Evolutionary conservation across 2,797 vertebrate species (phyloP), one percentile per base, ranked within the genome.

Genomic region (Synanceia verrucosa): DNA sequence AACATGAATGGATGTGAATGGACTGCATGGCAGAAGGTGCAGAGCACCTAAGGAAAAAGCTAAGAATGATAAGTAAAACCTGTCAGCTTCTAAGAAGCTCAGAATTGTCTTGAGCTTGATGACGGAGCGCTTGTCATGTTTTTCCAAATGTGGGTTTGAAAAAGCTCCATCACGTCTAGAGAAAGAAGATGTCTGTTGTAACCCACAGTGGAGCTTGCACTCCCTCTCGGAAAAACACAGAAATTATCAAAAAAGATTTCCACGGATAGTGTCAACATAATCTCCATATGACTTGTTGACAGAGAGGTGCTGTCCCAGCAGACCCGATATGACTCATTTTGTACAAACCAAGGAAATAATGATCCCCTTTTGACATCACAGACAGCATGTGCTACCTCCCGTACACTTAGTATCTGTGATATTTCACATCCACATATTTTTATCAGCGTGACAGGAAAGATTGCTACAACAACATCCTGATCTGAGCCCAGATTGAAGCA

Each of bases 311-410:
- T 65, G 59, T 80, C 44, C 61, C 72, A 56, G 67, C 72, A 76
- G 68, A 68, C 73, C 73, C 2, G n/a, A 19, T 18, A 84, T 84
- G 80, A 88, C 83, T 91, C 82, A 87, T 85, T 82, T 70, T 23
- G 36, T 34, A 70, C 28, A 80, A 73, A 76, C 52, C 64, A 57
- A 55, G 41, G 33, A 56, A 79, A 77, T 28, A 56, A 70, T 64
- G 53, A 77, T 78, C 75, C 79, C 19, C n/a, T 26, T 69, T 46
- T 58, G 34, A 72, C 70, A 71, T 81, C 67, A 57, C 70, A 62
- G 37, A 64, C 43, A 70, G 63, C 59, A 59, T 7, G 73, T 36
- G 70, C 74, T 26, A 68, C 73, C 68, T 80, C 79, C 64, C 47
- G 14, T 71, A 66, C 73, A 64, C 60, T 51, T 10, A 29, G 70